Evolutionary conservation across 2,888 invertebrate species (phyloP).

Genomic region (Drosophila histrio): DNA sequence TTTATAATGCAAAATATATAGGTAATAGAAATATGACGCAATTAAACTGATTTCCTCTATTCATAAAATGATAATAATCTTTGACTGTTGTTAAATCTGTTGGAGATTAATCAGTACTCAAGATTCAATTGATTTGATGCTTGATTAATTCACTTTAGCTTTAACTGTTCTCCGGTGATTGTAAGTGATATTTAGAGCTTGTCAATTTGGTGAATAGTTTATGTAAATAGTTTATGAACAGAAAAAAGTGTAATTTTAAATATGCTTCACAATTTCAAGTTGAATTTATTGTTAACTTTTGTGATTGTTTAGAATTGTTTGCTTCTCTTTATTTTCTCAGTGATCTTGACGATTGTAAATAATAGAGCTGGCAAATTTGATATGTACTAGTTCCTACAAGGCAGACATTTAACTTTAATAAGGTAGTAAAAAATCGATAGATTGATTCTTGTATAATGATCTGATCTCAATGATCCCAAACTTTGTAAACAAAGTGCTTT

Average conservation of each 20-base stretch:
- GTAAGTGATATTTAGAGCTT: too few relatives aligned
- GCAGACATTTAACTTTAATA: too few relatives aligned
- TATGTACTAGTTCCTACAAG: not conserved
- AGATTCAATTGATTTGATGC: not conserved
- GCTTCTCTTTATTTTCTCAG: not conserved
- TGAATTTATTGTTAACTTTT: not conserved
- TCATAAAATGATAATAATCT: conserved; percentile 9
- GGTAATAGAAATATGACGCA: not conserved
- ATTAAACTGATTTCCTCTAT: not conserved
- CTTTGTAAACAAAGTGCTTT: too few relatives aligned
- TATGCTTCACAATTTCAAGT: too few relatives aligned
- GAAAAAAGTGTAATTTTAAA: not conserved
- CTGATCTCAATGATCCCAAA: too few relatives aligned
- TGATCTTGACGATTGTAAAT: not conserved
- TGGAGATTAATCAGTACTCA: not conserved
- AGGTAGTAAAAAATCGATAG: too few relatives aligned
- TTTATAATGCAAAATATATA: not conserved
- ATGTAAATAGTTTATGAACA: too few relatives aligned
- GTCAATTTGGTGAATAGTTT: too few relatives aligned
- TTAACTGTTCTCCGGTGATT: too few relatives aligned
- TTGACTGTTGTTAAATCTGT: not conserved
- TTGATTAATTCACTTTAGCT: too few relatives aligned
- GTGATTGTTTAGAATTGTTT: not conserved
- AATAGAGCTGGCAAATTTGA: not conserved
- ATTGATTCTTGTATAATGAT: too few relatives aligned